A percentile compares a stretch with the other conserved stretches of the same genome.
phyloP scores from a whole-genome alignment of 1,140 invertebrate genomes.

The Calliopsis andreniformis region DNA sequence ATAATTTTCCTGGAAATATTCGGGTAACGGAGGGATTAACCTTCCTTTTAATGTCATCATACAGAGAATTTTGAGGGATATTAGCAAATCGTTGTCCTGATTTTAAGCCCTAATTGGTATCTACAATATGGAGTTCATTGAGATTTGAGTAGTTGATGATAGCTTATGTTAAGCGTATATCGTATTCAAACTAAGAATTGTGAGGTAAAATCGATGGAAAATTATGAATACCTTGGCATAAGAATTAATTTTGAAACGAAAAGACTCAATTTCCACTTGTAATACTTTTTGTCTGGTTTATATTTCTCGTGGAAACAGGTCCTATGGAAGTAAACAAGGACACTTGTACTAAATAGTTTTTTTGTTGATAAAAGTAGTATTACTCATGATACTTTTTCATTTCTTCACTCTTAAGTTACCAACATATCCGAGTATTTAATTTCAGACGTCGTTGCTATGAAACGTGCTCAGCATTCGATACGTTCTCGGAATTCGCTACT shows the following conservation, averaged over 20 bases:
- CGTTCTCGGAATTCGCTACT: not conserved
- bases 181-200: too few relatives aligned
- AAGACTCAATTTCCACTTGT: not conserved
- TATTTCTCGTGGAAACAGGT: not conserved
- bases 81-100: too few relatives aligned
- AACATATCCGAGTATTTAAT: not conserved
- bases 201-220: too few relatives aligned
- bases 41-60: too few relatives aligned
- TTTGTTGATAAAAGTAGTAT: not conserved
- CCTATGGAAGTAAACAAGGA: not conserved
- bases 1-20: conserved; percentile 32
- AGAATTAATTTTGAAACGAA: not conserved
- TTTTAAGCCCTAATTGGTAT: too few relatives aligned
- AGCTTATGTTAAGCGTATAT: too few relatives aligned
- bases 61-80: too few relatives aligned
- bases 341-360: not conserved
- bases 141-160: too few relatives aligned
- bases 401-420: too few relatives aligned
- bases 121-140: too few relatives aligned
- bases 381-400: not conserved
- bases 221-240: not conserved
- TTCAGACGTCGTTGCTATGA: not conserved
- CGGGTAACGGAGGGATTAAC: too few relatives aligned
- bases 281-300: not conserved
- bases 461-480: not conserved